Base-by-base conservation (phyloP, 2,797 vertebrate genomes). In the Falco berigora region DNA sequence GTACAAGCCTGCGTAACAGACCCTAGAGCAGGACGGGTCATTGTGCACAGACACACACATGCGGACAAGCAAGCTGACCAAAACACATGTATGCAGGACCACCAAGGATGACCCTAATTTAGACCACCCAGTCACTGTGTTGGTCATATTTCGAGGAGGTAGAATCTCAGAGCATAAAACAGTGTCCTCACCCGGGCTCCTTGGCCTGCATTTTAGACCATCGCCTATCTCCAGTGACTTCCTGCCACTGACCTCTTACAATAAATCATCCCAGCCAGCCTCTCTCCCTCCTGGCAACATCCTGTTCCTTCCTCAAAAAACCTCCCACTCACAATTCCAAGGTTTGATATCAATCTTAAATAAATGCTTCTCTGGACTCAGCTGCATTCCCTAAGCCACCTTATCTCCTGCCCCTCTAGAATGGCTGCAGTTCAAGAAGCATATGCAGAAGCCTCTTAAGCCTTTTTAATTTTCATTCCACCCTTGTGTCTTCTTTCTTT, bases 301-400 rank as follows among this genome's bases (percentile, higher is more conserved):
- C 97, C 97, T 98, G 97, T 92, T 89, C 93, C 96, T 96, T 91
- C 94, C 92, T 93, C 88, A 80, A 90, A 90, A 86, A 76, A 53
- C 68, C 96, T 97, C 97, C 97, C 96, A 96, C 95, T 96, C 80
- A 90, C 95, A 96, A 92, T 97, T 96, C 96, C 96, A 92, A 94
- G 82, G 91, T 74, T 94, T 2, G 97, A 98, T 98, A 98, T 94
- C 82, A 91, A 98, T 98, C 97, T 98, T 97, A 97, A 96, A 96
- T 94, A 98, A 98, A 97, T 88, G 96, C 79, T 94, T 97, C 92
- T 87, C 84, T 66, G 72, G 87, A 68, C 82, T 76, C 91, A 58
- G 88, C 68, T 91, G 78, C 87, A 87, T 97, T 96, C 97, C 79
- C 93, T 28, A 28, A 86, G 91, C 82, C 94, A 95, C 97, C 97